Conservation (phyloP, 2,888 invertebrate genomes). For the Ectemnius cavifrons region DNA sequence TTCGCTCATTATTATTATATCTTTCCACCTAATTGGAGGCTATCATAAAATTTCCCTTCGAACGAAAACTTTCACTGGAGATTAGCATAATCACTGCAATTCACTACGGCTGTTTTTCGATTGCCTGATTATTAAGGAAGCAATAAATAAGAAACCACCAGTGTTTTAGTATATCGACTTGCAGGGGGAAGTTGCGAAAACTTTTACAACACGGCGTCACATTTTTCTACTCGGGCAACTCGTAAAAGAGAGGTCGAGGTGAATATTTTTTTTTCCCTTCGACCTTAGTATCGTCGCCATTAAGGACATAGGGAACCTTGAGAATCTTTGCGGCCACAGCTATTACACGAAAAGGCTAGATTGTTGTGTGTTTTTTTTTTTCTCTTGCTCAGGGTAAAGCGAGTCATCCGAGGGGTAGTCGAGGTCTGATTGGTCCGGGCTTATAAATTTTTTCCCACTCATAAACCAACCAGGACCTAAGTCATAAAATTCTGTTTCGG, state of each 20-base stretch:
- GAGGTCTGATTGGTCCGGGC: conserved; percentile 37
- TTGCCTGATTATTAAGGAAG: too few species aligned
- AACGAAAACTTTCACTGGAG: too few species aligned
- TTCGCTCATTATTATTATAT: too few species aligned
- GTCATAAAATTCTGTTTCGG: conserved; percentile 31
- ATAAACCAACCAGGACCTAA: conserved; percentile 27
- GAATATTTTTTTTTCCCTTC: neutral
- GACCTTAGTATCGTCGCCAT: neutral
- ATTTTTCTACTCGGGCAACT: neutral
- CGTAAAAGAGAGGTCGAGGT: neutral
- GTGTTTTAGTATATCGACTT: too few species aligned
- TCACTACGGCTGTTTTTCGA: too few species aligned
- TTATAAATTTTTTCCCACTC: conserved; percentile 52
- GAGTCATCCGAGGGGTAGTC: neutral
- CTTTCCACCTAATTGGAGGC: too few species aligned
- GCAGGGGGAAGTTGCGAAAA: too few species aligned
- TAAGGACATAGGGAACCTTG: conserved; percentile 20
- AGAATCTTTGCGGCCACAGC: conserved; percentile 28
- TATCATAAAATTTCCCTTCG: too few species aligned
- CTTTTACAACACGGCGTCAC: neutral
- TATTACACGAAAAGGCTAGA: conserved; percentile 24
- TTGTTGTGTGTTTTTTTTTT: neutral
- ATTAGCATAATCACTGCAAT: too few species aligned
- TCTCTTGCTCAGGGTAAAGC: too few species aligned
- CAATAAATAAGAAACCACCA: too few species aligned